phyloP scores from a whole-genome alignment of 2,113 vertebrate species.

The Haemorhous mexicanus region DNA sequence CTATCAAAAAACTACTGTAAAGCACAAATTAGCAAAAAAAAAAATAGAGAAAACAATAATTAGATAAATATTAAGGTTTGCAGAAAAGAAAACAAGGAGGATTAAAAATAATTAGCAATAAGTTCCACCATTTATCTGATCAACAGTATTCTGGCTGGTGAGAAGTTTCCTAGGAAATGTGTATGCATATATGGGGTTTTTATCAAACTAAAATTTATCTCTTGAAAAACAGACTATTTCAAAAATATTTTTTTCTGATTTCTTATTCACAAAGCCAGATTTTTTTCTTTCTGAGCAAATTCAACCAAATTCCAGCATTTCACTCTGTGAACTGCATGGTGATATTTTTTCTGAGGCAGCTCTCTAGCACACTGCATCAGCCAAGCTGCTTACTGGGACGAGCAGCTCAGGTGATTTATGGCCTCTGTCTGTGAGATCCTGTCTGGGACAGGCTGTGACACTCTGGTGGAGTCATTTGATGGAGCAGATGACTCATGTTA shows the following conservation, averaged over 20 bases:
- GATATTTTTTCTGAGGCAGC: not conserved
- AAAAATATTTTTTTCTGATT: not conserved
- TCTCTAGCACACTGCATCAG: not conserved
- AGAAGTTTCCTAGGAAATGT: not conserved
- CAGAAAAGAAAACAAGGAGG: not conserved
- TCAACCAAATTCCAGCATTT: not conserved
- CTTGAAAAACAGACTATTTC: not conserved
- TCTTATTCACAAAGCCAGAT: not conserved
- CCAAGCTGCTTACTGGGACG: not conserved
- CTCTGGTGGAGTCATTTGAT: not conserved
- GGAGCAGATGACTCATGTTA: not conserved
- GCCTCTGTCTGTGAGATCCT: not conserved
- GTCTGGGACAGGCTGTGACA: not conserved
- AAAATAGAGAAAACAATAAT: accelerated
- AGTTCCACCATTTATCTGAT: not conserved
- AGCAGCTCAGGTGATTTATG: not conserved
- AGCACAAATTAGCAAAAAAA: not conserved
- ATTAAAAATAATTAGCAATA: not conserved
- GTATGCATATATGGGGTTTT: accelerated
- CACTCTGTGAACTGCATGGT: not conserved
- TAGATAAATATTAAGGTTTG: not conserved
- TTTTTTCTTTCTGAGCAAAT: not conserved
- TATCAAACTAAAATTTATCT: not conserved
- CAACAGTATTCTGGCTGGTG: not conserved
- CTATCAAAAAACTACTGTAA: not conserved